Evolutionary conservation across 2,888 invertebrate genomes (phyloP).

Genomic region (Syrphus vitripennis): DNA sequence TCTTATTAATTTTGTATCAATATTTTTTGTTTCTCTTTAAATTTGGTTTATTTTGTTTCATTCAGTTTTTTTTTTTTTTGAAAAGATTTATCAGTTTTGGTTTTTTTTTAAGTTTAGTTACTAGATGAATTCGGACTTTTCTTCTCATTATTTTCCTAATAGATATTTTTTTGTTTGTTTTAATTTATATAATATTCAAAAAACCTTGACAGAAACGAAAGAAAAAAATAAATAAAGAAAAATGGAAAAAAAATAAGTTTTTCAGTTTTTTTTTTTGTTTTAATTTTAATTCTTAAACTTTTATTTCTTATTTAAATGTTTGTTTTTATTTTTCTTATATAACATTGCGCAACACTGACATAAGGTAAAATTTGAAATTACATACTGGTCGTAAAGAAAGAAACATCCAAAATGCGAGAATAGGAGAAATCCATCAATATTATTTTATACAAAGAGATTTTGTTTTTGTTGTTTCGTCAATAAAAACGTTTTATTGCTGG

Average conservation of each 20-base stretch:
- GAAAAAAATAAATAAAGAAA: slow-evolving; percentile 21
- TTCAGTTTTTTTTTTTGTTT: slow-evolving; percentile 25
- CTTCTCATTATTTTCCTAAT: slow-evolving; percentile 45
- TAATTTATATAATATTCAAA: not conserved
- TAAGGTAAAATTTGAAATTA: slow-evolving; percentile 52
- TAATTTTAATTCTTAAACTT: slow-evolving; percentile 12
- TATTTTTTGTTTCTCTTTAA: slow-evolving; percentile 11
- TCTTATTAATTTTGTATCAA: slow-evolving; percentile 39
- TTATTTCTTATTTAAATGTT: slow-evolving; percentile 14
- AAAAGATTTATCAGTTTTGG: slow-evolving; percentile 47
- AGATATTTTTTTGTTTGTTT: not conserved
- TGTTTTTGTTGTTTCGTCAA: not conserved
- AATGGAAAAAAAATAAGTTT: not conserved
- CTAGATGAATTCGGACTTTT: slow-evolving; percentile 45
- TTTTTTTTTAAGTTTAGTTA: slow-evolving; percentile 23
- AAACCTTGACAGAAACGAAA: slow-evolving; percentile 37
- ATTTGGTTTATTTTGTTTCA: slow-evolving; percentile 17
- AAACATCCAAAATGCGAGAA: slow-evolving; percentile 61
- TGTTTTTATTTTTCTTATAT: slow-evolving; percentile 33
- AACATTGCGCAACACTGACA: slow-evolving; percentile 65
- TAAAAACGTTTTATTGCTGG: slow-evolving; percentile 58
- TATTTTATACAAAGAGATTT: slow-evolving; percentile 27
- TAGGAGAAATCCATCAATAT: slow-evolving; percentile 57
- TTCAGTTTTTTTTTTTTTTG: slow-evolving; percentile 14
- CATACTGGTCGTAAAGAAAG: slow-evolving; percentile 64